Base-by-base conservation (phyloP, 2,797 vertebrate genomes). In the Diglossa cyanea region DNA sequence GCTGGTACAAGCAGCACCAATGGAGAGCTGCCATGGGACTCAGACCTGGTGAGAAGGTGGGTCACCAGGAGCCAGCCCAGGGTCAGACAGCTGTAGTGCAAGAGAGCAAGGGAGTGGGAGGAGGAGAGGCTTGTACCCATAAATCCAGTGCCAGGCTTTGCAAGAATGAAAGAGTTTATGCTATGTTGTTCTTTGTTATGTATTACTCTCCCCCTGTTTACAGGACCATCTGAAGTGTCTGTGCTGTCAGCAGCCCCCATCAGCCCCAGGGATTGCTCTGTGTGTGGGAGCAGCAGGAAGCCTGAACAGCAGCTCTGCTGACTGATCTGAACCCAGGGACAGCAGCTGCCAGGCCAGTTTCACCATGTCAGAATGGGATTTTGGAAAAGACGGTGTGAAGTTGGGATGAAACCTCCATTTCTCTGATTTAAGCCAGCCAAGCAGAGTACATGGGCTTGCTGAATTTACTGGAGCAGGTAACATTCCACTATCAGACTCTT, bases 261-360 rank as follows among this genome's bases (percentile, higher is more conserved):
- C 48, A 71, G 37, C n/a, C 25, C 44, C 60, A 40, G 67, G 44
- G 50, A 40, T n/a, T 25, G 45, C 31, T 68, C 13, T 31, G 37
- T 8, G 28, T 3, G 1, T n/a, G 40, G 31, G 58, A 55, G 51
- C 65, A 47, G 63, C 1, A 5, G 30, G 20, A 65, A 30, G 12
- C 2, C 1, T 15, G 24, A 70, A 14, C 0, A 10, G 4, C 23
- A 44, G 26, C 60, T 25, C 33, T 12, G 5, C 31, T 48, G 33
- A 8, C 37, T 21, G 37, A 53, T 45, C 45, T 71, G 61, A 65
- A 61, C 53, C 15, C 33, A 25, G 45, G 40, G 7, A 40, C 6
- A 48, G 48, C 3, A 8, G 17, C 28, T 85, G 44, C 40, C 72
- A 39, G 37, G 13, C 17, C 28, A 8, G 39, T 53, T 80, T 48